Evolutionary conservation across 2,888 invertebrate species (phyloP).

Genomic region (Teleiodes luculella): DNA sequence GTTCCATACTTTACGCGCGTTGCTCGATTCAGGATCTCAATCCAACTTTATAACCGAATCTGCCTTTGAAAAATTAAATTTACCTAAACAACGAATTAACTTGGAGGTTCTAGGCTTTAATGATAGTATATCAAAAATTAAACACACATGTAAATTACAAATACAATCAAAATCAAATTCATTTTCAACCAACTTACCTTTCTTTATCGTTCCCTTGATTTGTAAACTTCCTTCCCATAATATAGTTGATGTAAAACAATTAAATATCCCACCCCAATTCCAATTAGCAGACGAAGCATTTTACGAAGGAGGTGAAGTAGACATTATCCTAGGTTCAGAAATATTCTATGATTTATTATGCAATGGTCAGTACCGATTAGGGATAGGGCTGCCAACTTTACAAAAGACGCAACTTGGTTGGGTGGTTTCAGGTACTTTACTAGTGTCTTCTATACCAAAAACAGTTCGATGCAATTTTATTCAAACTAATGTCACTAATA

Average conservation of each 20-base stretch:
- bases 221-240: conserved; percentile 6
- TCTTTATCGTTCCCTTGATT: conserved; percentile 15
- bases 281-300: conserved; percentile 11
- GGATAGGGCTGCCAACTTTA: conserved; percentile 9
- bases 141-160: neutral
- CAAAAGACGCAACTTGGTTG: conserved; percentile 15
- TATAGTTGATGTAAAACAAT: neutral
- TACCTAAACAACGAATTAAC: conserved; percentile 15
- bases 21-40: conserved; percentile 3
- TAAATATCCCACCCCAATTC: conserved; percentile 6
- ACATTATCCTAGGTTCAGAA: conserved; percentile 14
- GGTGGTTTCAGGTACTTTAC: conserved; percentile 12
- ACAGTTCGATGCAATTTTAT: neutral
- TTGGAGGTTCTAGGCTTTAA: conserved; percentile 1
- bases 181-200: neutral
- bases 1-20: conserved; percentile 4
- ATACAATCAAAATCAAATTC: neutral
- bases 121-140: neutral
- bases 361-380: conserved; percentile 11
- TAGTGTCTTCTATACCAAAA: neutral
- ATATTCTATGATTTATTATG: conserved; percentile 14
- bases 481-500: conserved; percentile 4
- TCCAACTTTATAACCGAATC: conserved; percentile 2
- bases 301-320: neutral
- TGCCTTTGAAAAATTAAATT: neutral